Evolutionary conservation across 1,140 invertebrate species (phyloP).

Genomic region (Coptotermes formosanus): DNA sequence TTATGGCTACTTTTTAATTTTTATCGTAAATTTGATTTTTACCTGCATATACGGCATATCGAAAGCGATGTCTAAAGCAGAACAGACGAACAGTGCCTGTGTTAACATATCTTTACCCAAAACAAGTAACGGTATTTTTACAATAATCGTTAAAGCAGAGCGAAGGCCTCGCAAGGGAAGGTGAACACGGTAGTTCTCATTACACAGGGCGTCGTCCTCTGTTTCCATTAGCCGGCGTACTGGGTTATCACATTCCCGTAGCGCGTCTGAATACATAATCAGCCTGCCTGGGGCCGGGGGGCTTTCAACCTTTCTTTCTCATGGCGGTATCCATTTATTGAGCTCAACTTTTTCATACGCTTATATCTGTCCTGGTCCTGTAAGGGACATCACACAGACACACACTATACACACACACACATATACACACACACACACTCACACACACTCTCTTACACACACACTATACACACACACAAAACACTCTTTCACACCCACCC

Average conservation of each 20-base stretch:
- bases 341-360: background rate
- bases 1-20: too few species aligned
- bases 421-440: too few species aligned
- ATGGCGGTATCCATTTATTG: background rate
- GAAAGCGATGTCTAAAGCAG: too few species aligned
- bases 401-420: too few species aligned
- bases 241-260: slow-evolving; percentile 2
- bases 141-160: background rate
- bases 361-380: background rate
- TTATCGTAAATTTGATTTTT: too few species aligned
- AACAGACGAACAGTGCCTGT: too few species aligned
- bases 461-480: too few species aligned
- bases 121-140: background rate
- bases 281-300: background rate
- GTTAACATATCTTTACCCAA: too few species aligned
- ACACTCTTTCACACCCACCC: too few species aligned
- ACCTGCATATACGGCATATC: too few species aligned
- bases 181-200: background rate
- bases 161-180: background rate
- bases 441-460: too few species aligned
- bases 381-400: background rate
- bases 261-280: background rate
- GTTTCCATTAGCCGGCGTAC: background rate
- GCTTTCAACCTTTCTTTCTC: background rate
- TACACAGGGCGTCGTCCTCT: background rate